Conservation (phyloP, 2,113 vertebrate species). For the Scolopax mira region DNA sequence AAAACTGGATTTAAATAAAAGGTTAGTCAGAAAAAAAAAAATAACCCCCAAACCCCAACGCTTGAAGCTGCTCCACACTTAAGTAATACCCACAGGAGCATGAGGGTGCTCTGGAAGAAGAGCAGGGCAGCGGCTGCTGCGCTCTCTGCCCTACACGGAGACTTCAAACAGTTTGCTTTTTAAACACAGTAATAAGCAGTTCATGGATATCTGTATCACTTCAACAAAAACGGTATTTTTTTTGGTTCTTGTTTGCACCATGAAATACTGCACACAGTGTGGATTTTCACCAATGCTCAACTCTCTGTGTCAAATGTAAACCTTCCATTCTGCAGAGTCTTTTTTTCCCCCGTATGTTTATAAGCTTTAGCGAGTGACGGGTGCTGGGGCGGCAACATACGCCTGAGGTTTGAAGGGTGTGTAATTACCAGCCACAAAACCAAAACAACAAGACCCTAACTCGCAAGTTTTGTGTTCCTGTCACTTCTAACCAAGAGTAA, state of each 20-base stretch:
- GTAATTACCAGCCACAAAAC: slow-evolving; percentile 17
- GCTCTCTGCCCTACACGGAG: background rate
- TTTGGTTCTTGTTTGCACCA: slow-evolving; percentile 23
- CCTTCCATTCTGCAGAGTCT: background rate
- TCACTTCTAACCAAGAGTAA: slow-evolving; percentile 40
- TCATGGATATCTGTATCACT: background rate
- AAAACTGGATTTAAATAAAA: slow-evolving; percentile 27
- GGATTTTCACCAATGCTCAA: background rate
- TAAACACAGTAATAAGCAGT: slow-evolving; percentile 3
- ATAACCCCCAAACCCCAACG: background rate
- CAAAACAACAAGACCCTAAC: background rate
- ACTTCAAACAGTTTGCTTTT: background rate
- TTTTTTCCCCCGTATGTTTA: background rate
- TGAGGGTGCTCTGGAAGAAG: background rate
- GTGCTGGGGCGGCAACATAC: background rate
- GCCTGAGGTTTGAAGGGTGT: background rate
- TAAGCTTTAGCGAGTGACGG: background rate
- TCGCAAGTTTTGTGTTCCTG: slow-evolving; percentile 56
- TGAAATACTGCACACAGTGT: background rate
- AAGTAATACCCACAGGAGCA: background rate
- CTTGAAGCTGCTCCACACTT: background rate
- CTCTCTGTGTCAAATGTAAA: background rate
- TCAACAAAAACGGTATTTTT: background rate
- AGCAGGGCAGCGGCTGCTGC: background rate
- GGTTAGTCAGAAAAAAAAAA: background rate